A percentile compares a stretch with the other conserved stretches of the same genome.
These are phyloP conservation scores for Drosophila leonis DNA, from an alignment of 2,888 invertebrate genomes.

Conservation along the genomic window DNA sequence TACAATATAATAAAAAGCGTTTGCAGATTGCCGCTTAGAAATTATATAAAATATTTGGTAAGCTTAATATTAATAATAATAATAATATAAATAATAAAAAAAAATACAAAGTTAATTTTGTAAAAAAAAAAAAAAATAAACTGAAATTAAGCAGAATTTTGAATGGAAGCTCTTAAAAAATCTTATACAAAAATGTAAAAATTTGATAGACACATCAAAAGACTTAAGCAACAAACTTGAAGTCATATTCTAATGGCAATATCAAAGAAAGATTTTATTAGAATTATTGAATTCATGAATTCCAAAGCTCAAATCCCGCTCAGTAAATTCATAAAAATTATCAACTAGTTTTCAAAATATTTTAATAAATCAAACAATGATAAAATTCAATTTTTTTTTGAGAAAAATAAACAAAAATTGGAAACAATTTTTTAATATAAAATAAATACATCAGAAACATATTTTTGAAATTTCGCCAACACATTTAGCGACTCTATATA, in stretches of 20 bases:
- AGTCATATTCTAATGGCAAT: background rate
- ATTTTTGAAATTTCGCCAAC: background rate
- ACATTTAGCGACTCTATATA: background rate
- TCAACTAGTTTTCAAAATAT: no score
- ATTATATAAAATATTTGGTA: no score
- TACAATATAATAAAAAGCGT: background rate
- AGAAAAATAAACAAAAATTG: no score
- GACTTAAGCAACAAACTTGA: slow-evolving; percentile 56
- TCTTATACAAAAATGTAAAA: no score
- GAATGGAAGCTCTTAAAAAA: no score
- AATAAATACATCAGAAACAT: background rate
- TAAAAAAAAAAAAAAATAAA: background rate
- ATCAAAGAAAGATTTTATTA: background rate
- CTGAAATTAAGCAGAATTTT: no score
- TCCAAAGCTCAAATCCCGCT: no score
- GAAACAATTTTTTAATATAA: background rate
- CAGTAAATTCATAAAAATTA: background rate
- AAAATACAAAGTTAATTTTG: background rate
- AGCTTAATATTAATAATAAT: no score
- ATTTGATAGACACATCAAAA: slow-evolving; percentile 25
- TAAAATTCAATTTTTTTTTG: background rate
- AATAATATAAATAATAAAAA: no score
- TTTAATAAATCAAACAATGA: background rate
- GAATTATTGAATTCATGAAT: no score
- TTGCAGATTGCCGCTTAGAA: no score